Percentiles rank a stretch among this genome's conserved stretches.
Conservation (phyloP, 2,888 invertebrate species). For the Aspidiotus rigidus region DNA sequence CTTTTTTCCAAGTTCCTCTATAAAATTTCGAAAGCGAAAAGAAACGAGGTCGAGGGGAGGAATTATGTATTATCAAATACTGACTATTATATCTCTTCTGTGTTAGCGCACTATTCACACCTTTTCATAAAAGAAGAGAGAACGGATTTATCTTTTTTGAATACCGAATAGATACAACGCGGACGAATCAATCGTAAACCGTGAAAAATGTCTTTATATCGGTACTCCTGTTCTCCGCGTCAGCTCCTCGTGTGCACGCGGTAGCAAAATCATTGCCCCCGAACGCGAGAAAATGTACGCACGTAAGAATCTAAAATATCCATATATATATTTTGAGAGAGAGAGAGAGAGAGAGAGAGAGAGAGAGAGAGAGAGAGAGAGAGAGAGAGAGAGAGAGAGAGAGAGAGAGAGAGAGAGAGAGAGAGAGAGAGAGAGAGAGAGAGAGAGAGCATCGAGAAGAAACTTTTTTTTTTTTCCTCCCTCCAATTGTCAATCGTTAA, state of each 20-base stretch:
- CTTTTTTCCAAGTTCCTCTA: no score
- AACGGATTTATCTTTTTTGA: slow-evolving; percentile 32
- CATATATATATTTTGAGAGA: neutral
- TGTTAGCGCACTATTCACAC: slow-evolving; percentile 30
- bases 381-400: no score
- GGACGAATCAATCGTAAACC: slow-evolving; percentile 26
- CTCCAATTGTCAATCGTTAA: no score
- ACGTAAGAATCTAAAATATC: neutral
- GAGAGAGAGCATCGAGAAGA: neutral
- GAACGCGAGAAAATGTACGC: no score
- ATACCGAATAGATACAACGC: slow-evolving; percentile 26
- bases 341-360: no score
- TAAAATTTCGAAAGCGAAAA: no score
- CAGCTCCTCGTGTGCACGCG: neutral
- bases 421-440: no score
- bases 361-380: no score
- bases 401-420: no score
- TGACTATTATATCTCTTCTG: slow-evolving; percentile 8
- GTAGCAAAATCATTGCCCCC: neutral
- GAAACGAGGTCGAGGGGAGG: no score
- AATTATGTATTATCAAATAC: no score
- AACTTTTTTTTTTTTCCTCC: no score
- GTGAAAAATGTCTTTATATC: slow-evolving; percentile 31
- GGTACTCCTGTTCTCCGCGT: slow-evolving; percentile 21
- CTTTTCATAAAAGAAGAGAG: slow-evolving; percentile 29